phyloP scores from a whole-genome alignment of 2,888 invertebrate genomes.

The Hymenopus coronatus region DNA sequence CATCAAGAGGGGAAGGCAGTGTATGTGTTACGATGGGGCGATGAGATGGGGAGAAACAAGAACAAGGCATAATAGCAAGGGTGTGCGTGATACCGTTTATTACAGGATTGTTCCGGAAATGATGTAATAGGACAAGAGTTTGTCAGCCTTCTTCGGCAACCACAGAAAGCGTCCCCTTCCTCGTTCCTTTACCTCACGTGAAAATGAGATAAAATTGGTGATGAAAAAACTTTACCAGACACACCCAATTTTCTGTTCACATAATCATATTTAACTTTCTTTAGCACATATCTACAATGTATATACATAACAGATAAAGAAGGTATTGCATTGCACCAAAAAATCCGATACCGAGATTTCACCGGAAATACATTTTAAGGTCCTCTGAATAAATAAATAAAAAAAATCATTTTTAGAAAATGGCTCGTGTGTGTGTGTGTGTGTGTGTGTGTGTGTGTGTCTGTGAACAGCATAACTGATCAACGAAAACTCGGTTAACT shows the following conservation, averaged over 20 bases:
- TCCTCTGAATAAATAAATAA: no score
- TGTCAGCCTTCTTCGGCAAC: not conserved
- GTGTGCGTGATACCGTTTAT: not conserved
- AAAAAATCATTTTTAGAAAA: no score
- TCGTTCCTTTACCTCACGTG: not conserved
- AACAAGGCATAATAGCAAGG: not conserved
- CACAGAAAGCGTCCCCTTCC: not conserved
- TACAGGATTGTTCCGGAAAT: not conserved
- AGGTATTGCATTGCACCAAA: no score
- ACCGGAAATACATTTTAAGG: no score
- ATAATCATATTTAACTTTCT: not conserved
- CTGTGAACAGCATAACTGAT: no score
- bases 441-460: no score
- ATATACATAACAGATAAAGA: no score
- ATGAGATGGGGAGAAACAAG: not conserved
- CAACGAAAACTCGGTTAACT: no score
- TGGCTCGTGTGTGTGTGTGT: no score
- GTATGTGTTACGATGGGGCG: not conserved
- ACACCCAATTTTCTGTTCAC: not conserved
- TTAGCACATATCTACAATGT: no score
- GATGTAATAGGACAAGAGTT: slow-evolving; percentile 5
- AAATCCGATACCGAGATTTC: no score
- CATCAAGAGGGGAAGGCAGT: not conserved
- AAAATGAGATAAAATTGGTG: not conserved
- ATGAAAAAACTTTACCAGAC: not conserved